phyloP scores from a whole-genome alignment of 2,888 invertebrate genomes.

The Apamea epomidion region DNA sequence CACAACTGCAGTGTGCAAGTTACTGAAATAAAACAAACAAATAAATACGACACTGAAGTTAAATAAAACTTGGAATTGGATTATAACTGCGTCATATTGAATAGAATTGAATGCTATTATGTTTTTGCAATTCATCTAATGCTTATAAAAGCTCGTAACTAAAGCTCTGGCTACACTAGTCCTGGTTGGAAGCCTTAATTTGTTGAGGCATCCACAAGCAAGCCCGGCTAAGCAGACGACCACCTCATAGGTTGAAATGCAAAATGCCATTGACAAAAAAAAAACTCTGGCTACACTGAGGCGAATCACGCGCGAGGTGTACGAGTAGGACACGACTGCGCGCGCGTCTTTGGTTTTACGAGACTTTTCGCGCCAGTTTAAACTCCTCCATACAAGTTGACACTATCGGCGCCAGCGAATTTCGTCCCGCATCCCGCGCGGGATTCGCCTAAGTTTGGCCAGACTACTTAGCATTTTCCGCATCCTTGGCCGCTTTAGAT shows the following conservation, averaged over 20 bases:
- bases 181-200: no score
- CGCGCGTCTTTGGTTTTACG: not conserved
- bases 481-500: slow-evolving; percentile 27
- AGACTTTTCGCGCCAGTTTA: not conserved
- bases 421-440: no score
- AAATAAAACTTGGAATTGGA: not conserved
- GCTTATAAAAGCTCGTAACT: not conserved
- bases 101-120: not conserved
- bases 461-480: not conserved
- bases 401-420: not conserved
- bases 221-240: no score
- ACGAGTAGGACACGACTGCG: no score
- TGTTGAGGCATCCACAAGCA: no score
- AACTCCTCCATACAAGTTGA: not conserved
- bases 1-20: not conserved
- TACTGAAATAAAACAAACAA: slow-evolving; percentile 4
- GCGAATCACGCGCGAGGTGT: no score
- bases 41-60: not conserved
- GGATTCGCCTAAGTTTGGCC: no score
- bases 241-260: no score
- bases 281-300: no score
- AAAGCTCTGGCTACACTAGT: not conserved
- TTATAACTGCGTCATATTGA: not conserved
- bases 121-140: not conserved
- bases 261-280: no score